phyloP scores from a whole-genome alignment of 2,888 invertebrate genomes.

The Ormyrus labotus region DNA sequence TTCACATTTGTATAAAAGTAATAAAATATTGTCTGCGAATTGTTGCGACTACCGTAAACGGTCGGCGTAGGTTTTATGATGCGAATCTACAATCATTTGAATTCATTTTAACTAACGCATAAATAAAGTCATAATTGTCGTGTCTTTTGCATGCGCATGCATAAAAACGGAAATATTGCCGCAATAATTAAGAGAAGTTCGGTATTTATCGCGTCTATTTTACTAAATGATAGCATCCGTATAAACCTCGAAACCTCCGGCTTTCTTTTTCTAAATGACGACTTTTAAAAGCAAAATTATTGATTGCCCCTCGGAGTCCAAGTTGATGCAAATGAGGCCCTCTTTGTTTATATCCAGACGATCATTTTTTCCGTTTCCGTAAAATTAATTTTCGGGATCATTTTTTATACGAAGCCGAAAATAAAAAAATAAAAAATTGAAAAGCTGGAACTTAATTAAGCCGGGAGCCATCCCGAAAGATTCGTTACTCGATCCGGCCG shows the following conservation, averaged over 20 bases:
- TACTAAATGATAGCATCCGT: slow-evolving; percentile 7
- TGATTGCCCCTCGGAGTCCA: background rate
- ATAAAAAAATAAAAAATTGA: background rate
- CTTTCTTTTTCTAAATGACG: slow-evolving; percentile 17
- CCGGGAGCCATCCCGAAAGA: background rate
- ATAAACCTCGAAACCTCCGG: background rate
- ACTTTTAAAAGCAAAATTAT: slow-evolving; percentile 1
- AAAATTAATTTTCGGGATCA: background rate
- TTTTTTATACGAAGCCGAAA: background rate
- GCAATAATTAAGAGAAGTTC: slow-evolving; percentile 24
- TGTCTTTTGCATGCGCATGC: slow-evolving; percentile 4
- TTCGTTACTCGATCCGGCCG: background rate
- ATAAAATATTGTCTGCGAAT: slow-evolving; percentile 39
- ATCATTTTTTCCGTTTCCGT: slow-evolving; percentile 3
- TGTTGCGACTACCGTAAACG: slow-evolving; percentile 9
- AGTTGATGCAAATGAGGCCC: slow-evolving; percentile 2
- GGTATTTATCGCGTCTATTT: slow-evolving; percentile 26
- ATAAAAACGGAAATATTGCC: slow-evolving; percentile 21
- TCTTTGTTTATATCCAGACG: slow-evolving; percentile 10
- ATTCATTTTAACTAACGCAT: background rate
- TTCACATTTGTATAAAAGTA: slow-evolving; percentile 13
- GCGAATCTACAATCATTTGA: slow-evolving; percentile 16
- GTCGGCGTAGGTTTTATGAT: slow-evolving; percentile 27
- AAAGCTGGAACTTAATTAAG: background rate
- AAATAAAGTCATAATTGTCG: slow-evolving; percentile 40